These are phyloP conservation scores for Setophaga coronata DNA, from an alignment of 2,113 vertebrate genomes.

Conservation along the genomic window DNA sequence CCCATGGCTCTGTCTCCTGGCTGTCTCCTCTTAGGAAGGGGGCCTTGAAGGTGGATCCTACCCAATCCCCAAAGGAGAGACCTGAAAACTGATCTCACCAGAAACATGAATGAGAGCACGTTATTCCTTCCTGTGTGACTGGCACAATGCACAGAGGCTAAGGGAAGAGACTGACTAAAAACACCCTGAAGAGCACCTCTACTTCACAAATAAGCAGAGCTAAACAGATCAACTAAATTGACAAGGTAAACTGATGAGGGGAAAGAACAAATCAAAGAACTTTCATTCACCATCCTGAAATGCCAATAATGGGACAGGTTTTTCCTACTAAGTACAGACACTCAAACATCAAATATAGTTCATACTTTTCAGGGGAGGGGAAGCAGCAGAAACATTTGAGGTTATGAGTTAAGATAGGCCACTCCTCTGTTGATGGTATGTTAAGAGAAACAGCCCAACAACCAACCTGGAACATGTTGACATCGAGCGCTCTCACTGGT, in stretches of 20 bases:
- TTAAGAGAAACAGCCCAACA: not conserved
- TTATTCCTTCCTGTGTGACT: not conserved
- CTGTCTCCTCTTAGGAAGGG: not conserved
- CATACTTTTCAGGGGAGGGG: not conserved
- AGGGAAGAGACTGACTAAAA: not conserved
- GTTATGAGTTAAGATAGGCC: not conserved
- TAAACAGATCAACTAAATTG: not conserved
- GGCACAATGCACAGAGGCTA: fast-evolving
- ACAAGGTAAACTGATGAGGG: fast-evolving
- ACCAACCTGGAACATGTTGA: conserved; percentile 92
- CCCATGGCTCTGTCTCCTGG: not conserved
- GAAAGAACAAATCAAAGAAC: not conserved
- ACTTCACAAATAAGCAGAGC: not conserved
- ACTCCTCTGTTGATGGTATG: fast-evolving
- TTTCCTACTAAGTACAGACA: not conserved
- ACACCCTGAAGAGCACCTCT: not conserved
- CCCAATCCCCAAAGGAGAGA: not conserved
- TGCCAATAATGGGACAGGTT: not conserved
- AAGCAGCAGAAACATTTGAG: not conserved
- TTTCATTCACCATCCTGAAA: not conserved
- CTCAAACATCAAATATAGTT: not conserved
- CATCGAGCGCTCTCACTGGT: conserved; percentile 90
- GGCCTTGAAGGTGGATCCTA: not conserved
- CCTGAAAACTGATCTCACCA: not conserved
- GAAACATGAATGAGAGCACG: fast-evolving